Conservation (phyloP, 2,113 vertebrate species). For the Elephantulus edwardii region DNA sequence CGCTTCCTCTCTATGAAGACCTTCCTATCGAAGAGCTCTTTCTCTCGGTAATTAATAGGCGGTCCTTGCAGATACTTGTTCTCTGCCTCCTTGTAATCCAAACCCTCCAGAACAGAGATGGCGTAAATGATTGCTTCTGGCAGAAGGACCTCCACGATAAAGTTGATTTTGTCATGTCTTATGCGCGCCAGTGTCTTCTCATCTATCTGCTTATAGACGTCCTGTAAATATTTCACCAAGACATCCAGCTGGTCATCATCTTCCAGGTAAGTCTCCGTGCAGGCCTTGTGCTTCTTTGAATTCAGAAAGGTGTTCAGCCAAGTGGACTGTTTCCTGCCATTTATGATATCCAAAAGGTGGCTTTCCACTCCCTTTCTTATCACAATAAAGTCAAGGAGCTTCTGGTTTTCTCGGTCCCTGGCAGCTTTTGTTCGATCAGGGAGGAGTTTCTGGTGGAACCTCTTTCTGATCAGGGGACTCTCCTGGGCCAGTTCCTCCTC, state of each 20-base stretch:
- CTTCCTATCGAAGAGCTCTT: neutral
- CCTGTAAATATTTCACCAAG: conserved; percentile 86
- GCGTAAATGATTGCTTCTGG: conserved; percentile 93
- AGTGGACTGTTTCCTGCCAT: conserved; percentile 86
- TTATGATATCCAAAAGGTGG: conserved; percentile 88
- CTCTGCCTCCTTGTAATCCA: too few species aligned
- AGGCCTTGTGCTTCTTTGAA: conserved; percentile 50
- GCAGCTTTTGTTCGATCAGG: conserved; percentile 90
- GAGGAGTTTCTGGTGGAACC: conserved; percentile 84
- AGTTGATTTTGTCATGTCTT: conserved; percentile 80
- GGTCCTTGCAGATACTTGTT: neutral
- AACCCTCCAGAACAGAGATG: conserved; percentile 87
- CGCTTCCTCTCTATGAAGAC: neutral
- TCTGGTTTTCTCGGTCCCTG: conserved; percentile 89
- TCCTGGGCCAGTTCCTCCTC: conserved; percentile 33
- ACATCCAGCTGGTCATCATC: conserved; percentile 89
- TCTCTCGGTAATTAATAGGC: neutral
- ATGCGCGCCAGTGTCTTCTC: conserved; percentile 45
- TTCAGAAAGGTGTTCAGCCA: conserved; percentile 87
- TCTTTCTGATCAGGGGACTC: conserved; percentile 13
- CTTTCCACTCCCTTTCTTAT: conserved; percentile 82
- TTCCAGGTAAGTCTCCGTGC: conserved; percentile 87
- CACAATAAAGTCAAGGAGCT: conserved; percentile 90
- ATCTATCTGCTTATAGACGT: conserved; percentile 77
- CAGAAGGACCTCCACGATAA: conserved; percentile 90